These are phyloP conservation scores for Sebastes umbrosus DNA, from an alignment of 2,797 vertebrate species.

Conservation along the genomic window DNA sequence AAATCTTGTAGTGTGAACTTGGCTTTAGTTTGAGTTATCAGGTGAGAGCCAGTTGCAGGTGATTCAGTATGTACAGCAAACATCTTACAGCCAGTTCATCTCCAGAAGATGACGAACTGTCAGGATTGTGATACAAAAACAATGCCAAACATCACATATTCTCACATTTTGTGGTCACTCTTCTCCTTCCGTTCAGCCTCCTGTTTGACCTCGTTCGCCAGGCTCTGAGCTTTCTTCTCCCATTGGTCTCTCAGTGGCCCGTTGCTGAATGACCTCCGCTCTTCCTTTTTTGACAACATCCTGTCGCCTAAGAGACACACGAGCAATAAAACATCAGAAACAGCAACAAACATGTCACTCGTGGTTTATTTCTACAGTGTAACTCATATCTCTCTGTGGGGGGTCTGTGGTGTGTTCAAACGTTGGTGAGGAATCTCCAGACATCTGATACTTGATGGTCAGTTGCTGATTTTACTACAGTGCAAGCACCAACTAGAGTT, in stretches of 20 bases:
- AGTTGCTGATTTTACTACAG: not conserved
- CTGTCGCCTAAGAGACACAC: constrained; percentile 13
- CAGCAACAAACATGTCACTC: not conserved
- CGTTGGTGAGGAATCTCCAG: not conserved
- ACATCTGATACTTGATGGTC: not conserved
- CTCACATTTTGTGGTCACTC: constrained; percentile 67
- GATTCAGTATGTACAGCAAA: not conserved
- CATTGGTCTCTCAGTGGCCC: constrained; percentile 64
- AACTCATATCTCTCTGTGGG: not conserved
- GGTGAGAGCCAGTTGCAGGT: not conserved
- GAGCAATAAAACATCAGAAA: not conserved
- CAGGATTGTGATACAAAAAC: not conserved
- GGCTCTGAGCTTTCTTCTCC: constrained; percentile 67
- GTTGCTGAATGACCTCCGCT: constrained; percentile 44
- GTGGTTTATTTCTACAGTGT: not conserved
- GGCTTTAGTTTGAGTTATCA: not conserved
- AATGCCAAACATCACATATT: not conserved
- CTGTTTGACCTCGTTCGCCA: constrained; percentile 45
- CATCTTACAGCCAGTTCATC: not conserved
- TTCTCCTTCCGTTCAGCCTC: constrained; percentile 60
- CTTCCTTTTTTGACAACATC: constrained; percentile 66
- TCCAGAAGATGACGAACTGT: not conserved
- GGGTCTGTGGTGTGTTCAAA: not conserved
- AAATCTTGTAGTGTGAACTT: not conserved
- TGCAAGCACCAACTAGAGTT: not conserved